These are phyloP conservation scores for human DNA, from an alignment of 2,113 vertebrate species.

Conservation along the genomic window DNA sequence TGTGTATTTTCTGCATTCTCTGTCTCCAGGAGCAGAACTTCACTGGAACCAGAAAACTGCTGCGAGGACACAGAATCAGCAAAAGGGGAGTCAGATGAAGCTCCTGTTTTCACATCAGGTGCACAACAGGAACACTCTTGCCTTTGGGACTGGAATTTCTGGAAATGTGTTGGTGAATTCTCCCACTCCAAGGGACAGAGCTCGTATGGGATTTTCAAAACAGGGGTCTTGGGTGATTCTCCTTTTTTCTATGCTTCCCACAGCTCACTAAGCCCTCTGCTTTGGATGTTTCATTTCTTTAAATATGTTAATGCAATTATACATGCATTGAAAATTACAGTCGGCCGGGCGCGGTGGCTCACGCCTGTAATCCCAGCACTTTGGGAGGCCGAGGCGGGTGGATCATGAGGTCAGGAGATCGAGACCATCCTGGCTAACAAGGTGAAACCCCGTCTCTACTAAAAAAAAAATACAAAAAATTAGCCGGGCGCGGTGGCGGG, in stretches of 20 bases:
- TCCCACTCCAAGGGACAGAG: not conserved
- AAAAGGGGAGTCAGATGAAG: not conserved
- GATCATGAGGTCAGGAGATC: no score
- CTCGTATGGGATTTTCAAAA: not conserved
- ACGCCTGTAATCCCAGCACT: no score
- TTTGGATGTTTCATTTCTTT: not conserved
- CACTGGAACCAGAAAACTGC: slow-evolving; percentile 21
- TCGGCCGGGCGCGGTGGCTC: no score
- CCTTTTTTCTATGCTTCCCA: not conserved
- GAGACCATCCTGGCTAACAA: no score
- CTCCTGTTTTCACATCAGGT: not conserved
- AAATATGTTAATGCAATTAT: not conserved
- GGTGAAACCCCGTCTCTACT: no score
- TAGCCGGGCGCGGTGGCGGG: no score
- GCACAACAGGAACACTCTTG: not conserved
- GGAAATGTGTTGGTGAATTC: not conserved
- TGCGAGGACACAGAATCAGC: not conserved
- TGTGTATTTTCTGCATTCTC: not conserved
- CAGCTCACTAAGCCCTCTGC: not conserved
- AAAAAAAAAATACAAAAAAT: no score
- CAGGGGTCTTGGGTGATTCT: not conserved
- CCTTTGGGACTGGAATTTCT: not conserved
- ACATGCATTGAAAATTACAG: not conserved
- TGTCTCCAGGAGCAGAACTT: not conserved
- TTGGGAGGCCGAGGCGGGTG: no score